Evolutionary conservation across 1,140 invertebrate genomes (phyloP), one percentile per base, ranked within the genome.

Genomic region (Papilio dardanus): DNA sequence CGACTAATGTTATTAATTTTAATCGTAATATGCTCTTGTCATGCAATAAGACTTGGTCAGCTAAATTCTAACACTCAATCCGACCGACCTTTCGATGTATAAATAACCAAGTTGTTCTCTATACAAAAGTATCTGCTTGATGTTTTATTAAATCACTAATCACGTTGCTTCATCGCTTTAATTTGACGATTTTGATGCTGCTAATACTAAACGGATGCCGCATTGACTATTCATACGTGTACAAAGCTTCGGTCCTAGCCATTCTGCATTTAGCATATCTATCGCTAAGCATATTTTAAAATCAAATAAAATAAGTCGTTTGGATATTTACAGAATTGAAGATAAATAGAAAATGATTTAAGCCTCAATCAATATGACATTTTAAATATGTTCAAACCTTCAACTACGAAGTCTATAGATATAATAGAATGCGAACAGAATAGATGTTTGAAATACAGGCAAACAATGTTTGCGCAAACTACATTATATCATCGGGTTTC

Each of bases 401-500:
- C 66, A 42, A 35, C 40, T 71, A 71, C 24, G 54, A 71, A 54
- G n/a, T 30, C 7, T 5, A 50, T 35, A 54, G 10, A 65, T 35
- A 67, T 67, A 77, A 77, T 74, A 73, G 42, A 69, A 74, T 74
- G 54, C 54, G 73, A 65, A 73, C 50, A 68, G 67, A 74, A 42
- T 76, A 76, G 76, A 33, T 76, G 71, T 77, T 76, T 76, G 74
- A 68, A 67, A 75, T 71, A 71, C 77, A 54, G 75, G 75, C 62
- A 78, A 81, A 81, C 54, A 85, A 76, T 78, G 68, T 83, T 87
- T 87, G 77, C 83, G 84, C 81, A 88, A 87, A 86, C 80, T 76
- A 76, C 76, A 83, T 89, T 87, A 84, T 88, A 86, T 85, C 82
- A 85, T 77, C 76, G 21, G 16, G 76, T 88, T 86, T 89, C 88